Evolutionary conservation across 2,888 invertebrate species (phyloP).

Genomic region (Agonopterix alstromeriana): DNA sequence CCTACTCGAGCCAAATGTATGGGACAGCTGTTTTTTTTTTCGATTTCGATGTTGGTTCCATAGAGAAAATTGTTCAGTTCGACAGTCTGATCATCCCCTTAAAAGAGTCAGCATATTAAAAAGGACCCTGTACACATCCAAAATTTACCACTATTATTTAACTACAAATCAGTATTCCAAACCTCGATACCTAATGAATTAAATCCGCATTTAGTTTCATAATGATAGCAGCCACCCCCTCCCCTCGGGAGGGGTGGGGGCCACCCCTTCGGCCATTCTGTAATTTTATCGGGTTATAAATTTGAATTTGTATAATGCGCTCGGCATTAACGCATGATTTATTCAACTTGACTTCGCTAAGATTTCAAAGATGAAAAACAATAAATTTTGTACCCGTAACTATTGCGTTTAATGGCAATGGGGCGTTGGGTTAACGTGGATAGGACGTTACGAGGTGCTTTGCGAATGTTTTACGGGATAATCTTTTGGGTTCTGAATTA

Average conservation of each 20-base stretch:
- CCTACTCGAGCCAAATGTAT: too few species aligned
- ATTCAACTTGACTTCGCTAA: slow-evolving; percentile 75
- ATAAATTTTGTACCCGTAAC: slow-evolving; percentile 73
- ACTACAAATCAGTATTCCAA: slow-evolving; percentile 16
- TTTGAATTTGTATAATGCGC: slow-evolving; percentile 76
- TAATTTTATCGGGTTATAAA: slow-evolving; percentile 78
- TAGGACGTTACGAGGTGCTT: background rate
- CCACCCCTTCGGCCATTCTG: slow-evolving; percentile 61
- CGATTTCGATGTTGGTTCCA: too few species aligned
- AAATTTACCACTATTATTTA: background rate
- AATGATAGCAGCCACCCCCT: slow-evolving; percentile 34
- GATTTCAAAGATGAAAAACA: slow-evolving; percentile 78
- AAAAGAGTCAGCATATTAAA: too few species aligned
- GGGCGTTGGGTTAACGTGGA: slow-evolving; percentile 32
- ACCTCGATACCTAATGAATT: slow-evolving; percentile 53
- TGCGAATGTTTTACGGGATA: too few species aligned
- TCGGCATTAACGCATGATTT: slow-evolving; percentile 74
- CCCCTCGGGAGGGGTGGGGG: slow-evolving; percentile 24
- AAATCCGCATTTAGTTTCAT: slow-evolving; percentile 59
- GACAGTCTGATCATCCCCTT: too few species aligned
- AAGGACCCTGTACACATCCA: too few species aligned
- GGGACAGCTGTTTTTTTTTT: too few species aligned
- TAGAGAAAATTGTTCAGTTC: too few species aligned
- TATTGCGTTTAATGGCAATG: slow-evolving; percentile 66
- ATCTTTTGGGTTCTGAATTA: background rate